These are phyloP conservation scores for Urocitellus parryii DNA, from an alignment of 2,113 vertebrate species.

Conservation along the genomic window DNA sequence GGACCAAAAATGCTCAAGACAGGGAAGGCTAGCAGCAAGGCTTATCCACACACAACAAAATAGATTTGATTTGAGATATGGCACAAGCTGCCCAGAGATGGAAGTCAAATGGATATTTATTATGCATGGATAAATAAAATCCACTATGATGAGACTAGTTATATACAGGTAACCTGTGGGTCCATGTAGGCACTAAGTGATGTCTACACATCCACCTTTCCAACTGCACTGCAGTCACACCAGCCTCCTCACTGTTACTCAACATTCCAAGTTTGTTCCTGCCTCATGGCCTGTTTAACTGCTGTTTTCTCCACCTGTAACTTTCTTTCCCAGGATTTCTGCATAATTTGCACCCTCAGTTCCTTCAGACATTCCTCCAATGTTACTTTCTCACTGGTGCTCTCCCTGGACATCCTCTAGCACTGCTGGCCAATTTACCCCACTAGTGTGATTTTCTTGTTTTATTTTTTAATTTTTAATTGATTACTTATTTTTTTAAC, in stretches of 20 bases:
- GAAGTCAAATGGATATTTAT: neutral
- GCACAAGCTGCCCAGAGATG: neutral
- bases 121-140: neutral
- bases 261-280: neutral
- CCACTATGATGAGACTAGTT: neutral
- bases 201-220: accelerated
- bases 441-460: neutral
- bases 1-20: neutral
- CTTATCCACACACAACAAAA: neutral
- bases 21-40: neutral
- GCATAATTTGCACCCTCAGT: neutral
- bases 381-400: neutral
- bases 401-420: neutral
- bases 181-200: too few relatives aligned
- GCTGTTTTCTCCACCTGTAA: neutral
- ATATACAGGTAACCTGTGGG: too few relatives aligned
- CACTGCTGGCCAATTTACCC: neutral
- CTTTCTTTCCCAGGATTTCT: neutral
- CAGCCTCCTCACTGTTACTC: neutral
- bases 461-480: neutral
- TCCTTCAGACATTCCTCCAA: neutral
- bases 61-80: neutral
- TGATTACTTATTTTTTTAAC: neutral
- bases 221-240: neutral
- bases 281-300: neutral